Evolutionary conservation across 2,113 vertebrate species (phyloP).

Genomic region (Lichenostomus cassidix): DNA sequence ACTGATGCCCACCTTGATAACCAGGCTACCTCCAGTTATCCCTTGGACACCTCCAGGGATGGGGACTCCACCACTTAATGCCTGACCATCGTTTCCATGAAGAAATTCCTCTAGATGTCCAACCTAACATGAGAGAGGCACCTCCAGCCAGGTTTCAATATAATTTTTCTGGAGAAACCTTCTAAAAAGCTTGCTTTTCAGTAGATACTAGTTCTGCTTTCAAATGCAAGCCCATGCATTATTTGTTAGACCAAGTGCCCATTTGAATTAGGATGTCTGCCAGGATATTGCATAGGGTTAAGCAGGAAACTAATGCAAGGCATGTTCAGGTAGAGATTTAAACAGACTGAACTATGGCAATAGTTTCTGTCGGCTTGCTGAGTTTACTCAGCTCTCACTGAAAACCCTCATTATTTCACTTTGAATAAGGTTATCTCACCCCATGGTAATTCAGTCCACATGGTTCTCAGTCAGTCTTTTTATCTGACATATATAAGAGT

Average conservation of each 20-base stretch:
- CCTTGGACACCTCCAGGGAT: background rate
- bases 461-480: background rate
- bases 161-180: background rate
- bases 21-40: fast-evolving
- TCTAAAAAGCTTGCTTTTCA: background rate
- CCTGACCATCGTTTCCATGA: background rate
- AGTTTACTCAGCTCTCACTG: background rate
- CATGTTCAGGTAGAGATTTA: background rate
- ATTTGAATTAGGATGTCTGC: background rate
- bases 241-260: background rate
- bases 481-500: background rate
- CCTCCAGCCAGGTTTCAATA: background rate
- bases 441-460: background rate
- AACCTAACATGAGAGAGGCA: background rate
- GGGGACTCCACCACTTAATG: background rate
- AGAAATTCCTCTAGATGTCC: background rate
- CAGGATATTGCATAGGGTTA: background rate
- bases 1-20: background rate
- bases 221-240: background rate
- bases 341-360: background rate
- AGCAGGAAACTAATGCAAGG: background rate
- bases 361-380: background rate
- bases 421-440: background rate
- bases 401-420: background rate
- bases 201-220: background rate